Conservation (phyloP, 30 jellyfish, hydroid and myxozoan species). For the Hydractinia symbiolongicarpus region DNA sequence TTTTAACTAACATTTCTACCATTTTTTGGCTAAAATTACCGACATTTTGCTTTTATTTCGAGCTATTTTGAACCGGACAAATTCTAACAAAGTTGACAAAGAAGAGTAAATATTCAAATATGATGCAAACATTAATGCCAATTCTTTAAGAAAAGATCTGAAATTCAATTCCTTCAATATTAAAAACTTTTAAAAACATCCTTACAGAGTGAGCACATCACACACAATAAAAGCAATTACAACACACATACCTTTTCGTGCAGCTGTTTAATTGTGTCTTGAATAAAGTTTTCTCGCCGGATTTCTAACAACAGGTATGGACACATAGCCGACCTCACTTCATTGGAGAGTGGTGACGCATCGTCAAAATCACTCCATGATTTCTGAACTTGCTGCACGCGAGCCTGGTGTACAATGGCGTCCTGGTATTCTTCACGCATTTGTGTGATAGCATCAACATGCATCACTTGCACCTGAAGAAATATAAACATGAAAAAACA, state of each 20-base stretch:
- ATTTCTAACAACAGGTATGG: slow-evolving; percentile 81
- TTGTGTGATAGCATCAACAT: slow-evolving; percentile 80
- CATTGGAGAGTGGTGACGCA: slow-evolving; percentile 38
- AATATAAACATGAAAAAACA: background rate
- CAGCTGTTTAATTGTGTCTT: slow-evolving; percentile 68
- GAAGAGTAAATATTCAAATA: too few species aligned
- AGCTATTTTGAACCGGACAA: too few species aligned
- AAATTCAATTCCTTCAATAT: too few species aligned
- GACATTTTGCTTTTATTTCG: too few species aligned
- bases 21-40: background rate
- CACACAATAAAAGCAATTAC: too few species aligned
- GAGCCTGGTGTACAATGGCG: slow-evolving; percentile 89
- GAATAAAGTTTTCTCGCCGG: slow-evolving; percentile 59
- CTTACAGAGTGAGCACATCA: too few species aligned
- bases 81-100: too few species aligned
- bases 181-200: too few species aligned
- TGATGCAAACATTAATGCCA: too few species aligned
- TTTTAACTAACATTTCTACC: background rate
- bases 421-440: slow-evolving; percentile 79
- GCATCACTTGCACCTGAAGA: slow-evolving; percentile 65
- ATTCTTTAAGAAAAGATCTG: too few species aligned
- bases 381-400: slow-evolving; percentile 74
- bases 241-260: slow-evolving; percentile 46
- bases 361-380: slow-evolving; percentile 41
- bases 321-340: slow-evolving; percentile 87